Evolutionary conservation across 2,113 vertebrate species (phyloP), one percentile per base, ranked within the genome.

Genomic region (Oenanthe melanoleuca): DNA sequence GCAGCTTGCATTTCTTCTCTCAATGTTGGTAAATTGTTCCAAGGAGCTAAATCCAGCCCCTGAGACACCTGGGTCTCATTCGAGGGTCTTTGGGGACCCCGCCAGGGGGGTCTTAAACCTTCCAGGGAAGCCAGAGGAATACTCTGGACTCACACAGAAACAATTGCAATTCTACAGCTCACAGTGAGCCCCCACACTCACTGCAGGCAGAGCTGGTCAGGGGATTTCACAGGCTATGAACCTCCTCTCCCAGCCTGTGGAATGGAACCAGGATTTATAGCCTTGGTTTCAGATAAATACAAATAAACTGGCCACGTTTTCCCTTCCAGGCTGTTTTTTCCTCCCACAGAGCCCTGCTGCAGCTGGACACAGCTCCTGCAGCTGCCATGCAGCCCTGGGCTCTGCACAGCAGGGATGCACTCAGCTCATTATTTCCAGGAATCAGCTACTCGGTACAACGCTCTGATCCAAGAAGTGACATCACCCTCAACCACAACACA

Each of bases 341-440:
- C 40, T 72, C 31, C n/a, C 14, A 6, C 61, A 23, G 17, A 33
- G 22, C 33, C 17, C 23, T 44, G 78, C 45, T 66, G 52, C 60
- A 44, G 31, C 45, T 33, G 56, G 26, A 7, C 15, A 37, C 29
- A 47, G 75, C 12, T 47, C 21, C 44, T 38, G 56, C 75, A 93
- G 66, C 52, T 64, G 73, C 69, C 53, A 5, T 4, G 34, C 28
- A 21, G 47, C 44, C 1, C 3, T 5, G 44, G 71, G 3, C 52
- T 44, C 83, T 33, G 73, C 59, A 38, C 78, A 73, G 85, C 77
- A 80, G 72, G 66, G 75, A 53, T 45, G 67, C 15, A 6, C 33
- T 38, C 44, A 28, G 86, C 49, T 88, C 67, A 37, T 80, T 73
- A 65, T 78, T 89, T 56, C 74, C 64, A 56, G 73, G 69, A 86